Percentiles rank a stretch among this genome's conserved stretches.
These are phyloP conservation scores for Heterotilapia buettikoferi DNA, from an alignment of 2,113 vertebrate genomes.

Conservation along the genomic window DNA sequence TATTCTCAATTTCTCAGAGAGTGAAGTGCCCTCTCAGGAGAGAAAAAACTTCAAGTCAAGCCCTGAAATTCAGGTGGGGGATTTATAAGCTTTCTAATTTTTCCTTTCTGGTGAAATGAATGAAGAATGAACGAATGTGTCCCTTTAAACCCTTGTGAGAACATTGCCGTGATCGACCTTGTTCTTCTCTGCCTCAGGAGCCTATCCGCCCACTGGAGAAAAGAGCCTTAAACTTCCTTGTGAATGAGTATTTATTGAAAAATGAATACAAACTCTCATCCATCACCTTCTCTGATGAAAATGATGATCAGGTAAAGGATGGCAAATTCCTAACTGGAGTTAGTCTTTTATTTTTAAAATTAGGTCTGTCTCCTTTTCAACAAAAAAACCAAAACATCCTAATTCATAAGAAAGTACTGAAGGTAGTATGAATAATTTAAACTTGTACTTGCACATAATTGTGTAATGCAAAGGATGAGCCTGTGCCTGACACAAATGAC, in stretches of 20 bases:
- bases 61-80: slow-evolving; percentile 97
- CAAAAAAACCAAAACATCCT: not conserved
- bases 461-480: not conserved
- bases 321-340: not conserved
- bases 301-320: slow-evolving; percentile 92
- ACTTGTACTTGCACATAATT: not conserved
- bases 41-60: slow-evolving; percentile 97
- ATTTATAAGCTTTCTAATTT: not conserved
- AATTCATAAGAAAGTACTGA: not conserved
- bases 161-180: not conserved
- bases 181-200: slow-evolving; percentile 74
- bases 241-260: slow-evolving; percentile 99
- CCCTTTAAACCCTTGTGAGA: not conserved
- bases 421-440: not conserved
- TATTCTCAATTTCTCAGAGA: slow-evolving; percentile 76
- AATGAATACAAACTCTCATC: slow-evolving; percentile 96
- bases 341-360: not conserved
- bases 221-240: slow-evolving; percentile 99
- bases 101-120: not conserved
- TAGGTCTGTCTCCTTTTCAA: not conserved
- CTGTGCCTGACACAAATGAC: not conserved
- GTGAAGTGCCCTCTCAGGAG: slow-evolving; percentile 94
- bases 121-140: not conserved
- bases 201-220: slow-evolving; percentile 96
- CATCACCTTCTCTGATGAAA: slow-evolving; percentile 99